phyloP scores from a whole-genome alignment of 2,113 vertebrate genomes.

The Semnornis frantzii region DNA sequence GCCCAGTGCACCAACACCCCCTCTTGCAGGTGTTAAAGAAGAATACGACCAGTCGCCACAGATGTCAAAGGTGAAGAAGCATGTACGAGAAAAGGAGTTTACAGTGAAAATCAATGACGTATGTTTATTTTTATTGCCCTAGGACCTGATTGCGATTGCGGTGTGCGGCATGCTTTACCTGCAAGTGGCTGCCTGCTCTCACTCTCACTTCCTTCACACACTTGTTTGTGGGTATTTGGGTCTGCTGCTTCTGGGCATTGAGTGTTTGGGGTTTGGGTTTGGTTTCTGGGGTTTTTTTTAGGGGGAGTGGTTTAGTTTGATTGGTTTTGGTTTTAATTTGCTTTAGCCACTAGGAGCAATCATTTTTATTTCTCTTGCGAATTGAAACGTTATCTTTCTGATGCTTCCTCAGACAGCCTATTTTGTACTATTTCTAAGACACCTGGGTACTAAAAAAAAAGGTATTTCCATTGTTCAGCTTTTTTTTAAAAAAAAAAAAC shows the following conservation, averaged over 20 bases:
- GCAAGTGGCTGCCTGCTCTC: constrained; percentile 86
- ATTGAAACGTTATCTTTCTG: constrained; percentile 40
- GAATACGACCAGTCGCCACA: constrained; percentile 91
- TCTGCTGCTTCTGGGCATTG: constrained; percentile 73
- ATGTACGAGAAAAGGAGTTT: constrained; percentile 99
- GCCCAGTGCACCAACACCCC: constrained; percentile 70
- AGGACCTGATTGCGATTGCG: constrained; percentile 87
- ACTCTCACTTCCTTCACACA: constrained; percentile 79
- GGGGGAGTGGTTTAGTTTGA: neutral
- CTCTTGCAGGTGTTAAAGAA: constrained; percentile 77
- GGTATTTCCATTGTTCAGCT: constrained; percentile 18
- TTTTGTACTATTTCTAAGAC: constrained; percentile 47
- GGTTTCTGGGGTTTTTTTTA: neutral
- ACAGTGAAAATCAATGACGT: constrained; percentile 99
- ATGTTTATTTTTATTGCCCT: constrained; percentile 96
- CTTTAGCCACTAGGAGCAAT: constrained; percentile 45
- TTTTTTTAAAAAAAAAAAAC: neutral
- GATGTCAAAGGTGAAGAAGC: constrained; percentile 99
- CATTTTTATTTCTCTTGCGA: constrained; percentile 11
- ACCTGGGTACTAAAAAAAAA: neutral
- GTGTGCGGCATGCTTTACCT: constrained; percentile 90
- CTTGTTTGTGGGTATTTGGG: constrained; percentile 75
- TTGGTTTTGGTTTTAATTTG: neutral
- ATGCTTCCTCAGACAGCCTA: constrained; percentile 56
- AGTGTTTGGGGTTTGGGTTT: constrained; percentile 38